Conservation (phyloP, 2,113 vertebrate genomes). For the Machaerirhynchus nigripectus region DNA sequence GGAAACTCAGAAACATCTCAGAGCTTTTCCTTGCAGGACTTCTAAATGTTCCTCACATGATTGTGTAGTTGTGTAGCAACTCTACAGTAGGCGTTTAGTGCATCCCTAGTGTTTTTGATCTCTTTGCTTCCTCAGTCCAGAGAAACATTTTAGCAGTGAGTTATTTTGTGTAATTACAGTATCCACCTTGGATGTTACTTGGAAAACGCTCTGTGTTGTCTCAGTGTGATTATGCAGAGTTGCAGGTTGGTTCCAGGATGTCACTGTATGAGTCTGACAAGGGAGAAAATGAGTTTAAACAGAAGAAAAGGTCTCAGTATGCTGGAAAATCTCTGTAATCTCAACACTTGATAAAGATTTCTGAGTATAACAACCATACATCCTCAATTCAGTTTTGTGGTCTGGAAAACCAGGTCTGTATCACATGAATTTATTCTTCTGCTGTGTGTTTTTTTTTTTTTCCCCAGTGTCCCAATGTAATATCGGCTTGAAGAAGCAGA, state of each 20-base stretch:
- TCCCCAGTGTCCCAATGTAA: constrained; percentile 84
- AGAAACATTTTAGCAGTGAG: neutral
- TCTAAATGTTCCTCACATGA: fast-evolving
- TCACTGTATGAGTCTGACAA: fast-evolving
- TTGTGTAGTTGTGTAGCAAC: neutral
- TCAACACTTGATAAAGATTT: neutral
- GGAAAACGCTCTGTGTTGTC: neutral
- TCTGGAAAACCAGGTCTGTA: neutral
- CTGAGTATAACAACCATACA: neutral
- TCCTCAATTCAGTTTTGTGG: neutral
- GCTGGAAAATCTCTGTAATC: neutral
- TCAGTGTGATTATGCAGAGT: neutral
- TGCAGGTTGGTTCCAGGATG: neutral
- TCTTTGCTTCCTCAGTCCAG: neutral
- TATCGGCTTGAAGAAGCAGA: constrained; percentile 93
- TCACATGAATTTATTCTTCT: neutral
- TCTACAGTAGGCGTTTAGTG: neutral
- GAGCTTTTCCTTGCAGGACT: neutral
- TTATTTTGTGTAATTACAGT: neutral
- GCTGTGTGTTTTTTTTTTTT: neutral
- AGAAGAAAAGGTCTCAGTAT: neutral
- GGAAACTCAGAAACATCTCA: neutral
- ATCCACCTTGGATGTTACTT: neutral
- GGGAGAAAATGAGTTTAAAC: neutral
- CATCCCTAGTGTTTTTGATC: neutral